Base-by-base conservation (phyloP, 2,888 invertebrate genomes). In the Buathra laborator region DNA sequence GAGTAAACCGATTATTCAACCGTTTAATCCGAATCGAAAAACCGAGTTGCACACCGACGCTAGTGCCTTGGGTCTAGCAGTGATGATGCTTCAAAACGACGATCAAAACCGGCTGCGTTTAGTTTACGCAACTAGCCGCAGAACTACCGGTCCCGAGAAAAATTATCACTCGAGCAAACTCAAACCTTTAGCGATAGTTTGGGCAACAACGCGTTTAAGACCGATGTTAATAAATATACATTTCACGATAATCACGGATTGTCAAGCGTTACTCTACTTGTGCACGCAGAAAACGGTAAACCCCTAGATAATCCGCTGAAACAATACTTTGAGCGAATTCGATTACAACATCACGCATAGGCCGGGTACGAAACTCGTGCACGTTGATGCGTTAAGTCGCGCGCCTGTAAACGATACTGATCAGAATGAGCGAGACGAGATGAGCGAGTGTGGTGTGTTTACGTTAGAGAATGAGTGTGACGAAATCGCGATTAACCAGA, bases 101-200 rank as follows among this genome's bases (percentile, higher is more conserved):
- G 79, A 78, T 10, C 46, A 68, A 24, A 77, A 79, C 19, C 7
- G 6, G 0, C 81, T 80, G 29, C 70, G 83, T 74, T 59, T 89
- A 9, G 87, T 88, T 7, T 88, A 88, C 78, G 85, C 87, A n/a
- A 84, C 90, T 1, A 88, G 86, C 10, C 86, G 88, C 59, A 86
- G 88, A 66, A 89, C 89, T 0, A 88, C 86, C 7, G 84, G 78
- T 3, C 76, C 75, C 1, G 89, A 89, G 68, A 75, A 66, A 4
- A 83, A 80, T 10, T 90, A 90, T 78, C 90, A 88, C 48, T 89
- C 89, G 0, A 81, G 84, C 10, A 87, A 87, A 68, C 64, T 83
- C 4, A 79, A 78, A 62, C 16, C 81, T 0, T 19, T 81, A 12
- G 74, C 81, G 10, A 76, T 80, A 1, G 66, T 64, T 4, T 76